Evolutionary conservation across 2,888 invertebrate genomes (phyloP).

Genomic region (Candidula unifasciata): DNA sequence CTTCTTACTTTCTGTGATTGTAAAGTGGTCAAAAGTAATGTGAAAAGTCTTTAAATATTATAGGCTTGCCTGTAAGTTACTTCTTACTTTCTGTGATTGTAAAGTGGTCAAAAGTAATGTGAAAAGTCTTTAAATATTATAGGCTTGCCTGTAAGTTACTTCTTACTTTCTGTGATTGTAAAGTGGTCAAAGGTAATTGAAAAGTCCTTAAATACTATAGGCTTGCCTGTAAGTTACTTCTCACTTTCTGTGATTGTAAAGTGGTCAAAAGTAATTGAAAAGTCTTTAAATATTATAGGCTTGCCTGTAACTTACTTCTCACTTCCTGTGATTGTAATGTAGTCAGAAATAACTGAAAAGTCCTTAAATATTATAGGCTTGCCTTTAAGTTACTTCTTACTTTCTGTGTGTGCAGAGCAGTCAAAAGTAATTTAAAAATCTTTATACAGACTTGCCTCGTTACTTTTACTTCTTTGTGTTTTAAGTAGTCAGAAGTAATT

Average conservation of each 20-base stretch:
- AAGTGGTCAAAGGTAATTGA: background rate
- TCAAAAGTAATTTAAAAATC: background rate
- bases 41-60: too few relatives aligned
- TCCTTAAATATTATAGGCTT: too few relatives aligned
- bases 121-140: too few relatives aligned
- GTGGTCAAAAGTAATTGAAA: background rate
- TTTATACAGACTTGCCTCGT: conserved; percentile 69
- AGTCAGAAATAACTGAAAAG: background rate
- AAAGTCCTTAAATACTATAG: too few relatives aligned
- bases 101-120: background rate
- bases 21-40: conserved; percentile 6
- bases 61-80: conserved; percentile 66
- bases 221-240: conserved; percentile 63
- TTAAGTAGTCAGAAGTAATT: conserved; percentile 32
- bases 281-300: too few relatives aligned
- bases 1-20: conserved; percentile 57
- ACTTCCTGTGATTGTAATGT: conserved; percentile 58
- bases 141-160: conserved; percentile 66
- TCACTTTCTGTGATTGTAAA: conserved; percentile 58
- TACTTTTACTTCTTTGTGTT: conserved; percentile 61
- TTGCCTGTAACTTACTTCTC: conserved; percentile 61
- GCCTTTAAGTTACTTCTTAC: conserved; percentile 59
- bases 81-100: conserved; percentile 58
- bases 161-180: conserved; percentile 59
- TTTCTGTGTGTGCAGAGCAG: conserved; percentile 58